Evolutionary conservation across 2,113 vertebrate species (phyloP), one percentile per base, ranked within the genome.

Genomic region (Capricornis sumatraensis): DNA sequence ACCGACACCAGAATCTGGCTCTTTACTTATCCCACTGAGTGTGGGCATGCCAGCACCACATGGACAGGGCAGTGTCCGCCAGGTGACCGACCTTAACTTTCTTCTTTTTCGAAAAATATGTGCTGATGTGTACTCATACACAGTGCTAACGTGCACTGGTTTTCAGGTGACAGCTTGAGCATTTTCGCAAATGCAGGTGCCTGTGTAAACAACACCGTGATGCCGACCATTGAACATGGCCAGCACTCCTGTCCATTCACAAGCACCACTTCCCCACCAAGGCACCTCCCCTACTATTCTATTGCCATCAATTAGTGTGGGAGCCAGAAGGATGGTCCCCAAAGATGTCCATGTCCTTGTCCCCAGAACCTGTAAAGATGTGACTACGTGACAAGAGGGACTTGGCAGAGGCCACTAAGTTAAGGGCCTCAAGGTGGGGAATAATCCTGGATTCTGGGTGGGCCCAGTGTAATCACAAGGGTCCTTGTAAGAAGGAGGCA

Each of bases 121-220:
- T 2, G 2, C 10, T 1, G 2, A 62, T 6, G 2, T 25, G 7
- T 0, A 9, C 9, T 3, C 0, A 21, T 2, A 58, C 0, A 1
- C 14, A 15, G 84, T 0, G 16, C 33, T 2, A 16, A 4, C 4
- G 8, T 1, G 79, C 8, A 1, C 64, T 40, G 15, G 55, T 19
- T 67, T 2, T 33, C 10, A 3, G 52, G 87, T 21, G 17, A 3
- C 0, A 17, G 83, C 3, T 64, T 1, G 33, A 33, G 2, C 5
- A 0, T 11, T 45, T 11, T 16, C 21, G 50, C 50, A 3, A 0
- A 1, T 3, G 14, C 11, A 11, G 4, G 16, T 19, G 7, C 58
- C 58, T 1, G 1, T 55, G 58, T 2, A 6, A 45, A 13, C 33
- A 12, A 23, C 2, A 7, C 79, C 0, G 23, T 47, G 16, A 1